phyloP scores from a whole-genome alignment of 53 echinoderm and acorn worm genomes.

The Actinopyga echinites region DNA sequence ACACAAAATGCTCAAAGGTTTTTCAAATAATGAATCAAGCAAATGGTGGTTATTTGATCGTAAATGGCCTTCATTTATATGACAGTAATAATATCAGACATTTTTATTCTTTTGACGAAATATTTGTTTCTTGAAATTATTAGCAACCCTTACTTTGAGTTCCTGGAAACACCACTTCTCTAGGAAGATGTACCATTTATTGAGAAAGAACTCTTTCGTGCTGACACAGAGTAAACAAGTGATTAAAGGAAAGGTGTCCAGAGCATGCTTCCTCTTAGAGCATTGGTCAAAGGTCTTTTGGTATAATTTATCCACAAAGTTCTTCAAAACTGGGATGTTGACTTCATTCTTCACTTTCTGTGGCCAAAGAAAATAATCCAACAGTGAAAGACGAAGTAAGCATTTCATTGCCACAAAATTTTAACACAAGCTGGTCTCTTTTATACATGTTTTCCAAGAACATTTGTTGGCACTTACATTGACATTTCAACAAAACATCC shows the following conservation, averaged over 20 bases:
- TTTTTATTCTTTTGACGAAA: no score
- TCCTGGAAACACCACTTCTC: conserved; percentile 61
- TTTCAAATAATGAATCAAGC: no score
- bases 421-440: no score
- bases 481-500: neutral
- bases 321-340: conserved; percentile 98
- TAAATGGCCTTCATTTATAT: no score
- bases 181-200: conserved; percentile 91
- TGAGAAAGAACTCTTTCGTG: conserved; percentile 96
- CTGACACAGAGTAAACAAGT: conserved; percentile 98
- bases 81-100: no score
- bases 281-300: conserved; percentile 91
- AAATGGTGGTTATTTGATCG: no score
- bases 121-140: no score
- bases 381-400: neutral
- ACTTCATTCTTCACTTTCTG: conserved; percentile 99
- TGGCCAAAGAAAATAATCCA: conserved; percentile 2
- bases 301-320: conserved; percentile 99
- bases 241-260: conserved; percentile 84
- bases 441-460: neutral
- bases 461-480: neutral
- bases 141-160: conserved; percentile 18
- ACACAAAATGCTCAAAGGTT: no score
- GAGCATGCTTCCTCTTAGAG: conserved; percentile 83
- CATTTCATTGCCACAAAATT: no score